phyloP scores from a whole-genome alignment of 2,113 vertebrate genomes.

The Syrrhaptes paradoxus region DNA sequence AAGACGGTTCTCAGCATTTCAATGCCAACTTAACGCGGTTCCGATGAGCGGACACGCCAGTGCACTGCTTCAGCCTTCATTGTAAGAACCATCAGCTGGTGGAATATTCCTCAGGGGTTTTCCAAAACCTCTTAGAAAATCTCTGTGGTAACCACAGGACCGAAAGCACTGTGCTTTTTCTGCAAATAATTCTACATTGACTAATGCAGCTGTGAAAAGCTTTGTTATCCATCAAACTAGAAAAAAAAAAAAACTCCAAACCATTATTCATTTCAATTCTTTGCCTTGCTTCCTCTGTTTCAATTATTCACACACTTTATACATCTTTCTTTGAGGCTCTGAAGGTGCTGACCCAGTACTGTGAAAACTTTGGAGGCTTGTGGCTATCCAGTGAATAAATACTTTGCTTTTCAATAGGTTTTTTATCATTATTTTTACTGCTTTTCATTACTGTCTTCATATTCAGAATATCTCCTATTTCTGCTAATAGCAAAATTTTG shows the following conservation, averaged over 20 bases:
- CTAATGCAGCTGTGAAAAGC: background rate
- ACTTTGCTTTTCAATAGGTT: background rate
- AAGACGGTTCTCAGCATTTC: background rate
- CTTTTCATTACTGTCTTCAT: background rate
- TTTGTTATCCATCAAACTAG: background rate
- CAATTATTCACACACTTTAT: background rate
- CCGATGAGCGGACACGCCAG: background rate
- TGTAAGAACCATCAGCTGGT: background rate
- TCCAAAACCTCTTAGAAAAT: background rate
- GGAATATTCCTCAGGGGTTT: background rate
- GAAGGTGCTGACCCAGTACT: background rate
- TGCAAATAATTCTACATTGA: background rate
- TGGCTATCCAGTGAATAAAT: background rate
- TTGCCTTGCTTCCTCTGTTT: background rate
- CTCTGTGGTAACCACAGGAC: background rate
- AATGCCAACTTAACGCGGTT: background rate
- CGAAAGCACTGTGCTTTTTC: background rate
- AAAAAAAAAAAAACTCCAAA: background rate
- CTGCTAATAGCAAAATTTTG: background rate
- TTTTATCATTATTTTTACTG: background rate
- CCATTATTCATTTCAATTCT: background rate
- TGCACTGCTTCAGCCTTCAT: background rate
- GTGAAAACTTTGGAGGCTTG: background rate
- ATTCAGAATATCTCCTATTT: background rate
- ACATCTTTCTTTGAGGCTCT: background rate